These are phyloP conservation scores for Aleiodes testaceus DNA, from an alignment of 2,888 invertebrate genomes.

Conservation along the genomic window DNA sequence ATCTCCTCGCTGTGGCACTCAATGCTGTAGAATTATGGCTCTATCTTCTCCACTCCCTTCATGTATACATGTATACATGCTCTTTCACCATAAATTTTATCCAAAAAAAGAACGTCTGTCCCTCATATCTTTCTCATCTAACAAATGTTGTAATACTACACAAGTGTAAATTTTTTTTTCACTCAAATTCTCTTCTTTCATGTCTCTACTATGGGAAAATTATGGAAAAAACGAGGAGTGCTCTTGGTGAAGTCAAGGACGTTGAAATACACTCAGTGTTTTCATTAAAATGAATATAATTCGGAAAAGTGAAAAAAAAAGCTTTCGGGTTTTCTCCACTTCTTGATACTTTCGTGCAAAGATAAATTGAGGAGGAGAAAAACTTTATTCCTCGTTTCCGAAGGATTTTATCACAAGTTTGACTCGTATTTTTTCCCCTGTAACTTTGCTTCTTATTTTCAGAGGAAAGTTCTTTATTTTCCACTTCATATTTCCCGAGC, in stretches of 20 bases:
- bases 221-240: background rate
- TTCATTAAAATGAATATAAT: too few relatives aligned
- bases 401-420: constrained; percentile 25
- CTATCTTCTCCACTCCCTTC: constrained; percentile 36
- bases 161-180: background rate
- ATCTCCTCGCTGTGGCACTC: constrained; percentile 47
- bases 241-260: too few relatives aligned
- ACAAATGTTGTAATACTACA: background rate
- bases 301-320: too few relatives aligned
- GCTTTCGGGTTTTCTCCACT: too few relatives aligned
- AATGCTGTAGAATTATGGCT: constrained; percentile 47
- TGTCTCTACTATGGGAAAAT: background rate
- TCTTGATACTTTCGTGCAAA: too few relatives aligned
- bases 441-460: background rate
- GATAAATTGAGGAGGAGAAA: constrained; percentile 2
- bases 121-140: background rate
- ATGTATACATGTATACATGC: background rate
- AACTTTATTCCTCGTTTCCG: background rate
- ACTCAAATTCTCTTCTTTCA: background rate
- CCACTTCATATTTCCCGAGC: background rate
- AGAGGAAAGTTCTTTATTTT: background rate
- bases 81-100: constrained; percentile 22
- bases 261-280: too few relatives aligned
- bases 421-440: background rate
- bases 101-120: constrained; percentile 16